Evolutionary conservation across 2,888 invertebrate genomes (phyloP).

Genomic region (Proisotoma minuta): DNA sequence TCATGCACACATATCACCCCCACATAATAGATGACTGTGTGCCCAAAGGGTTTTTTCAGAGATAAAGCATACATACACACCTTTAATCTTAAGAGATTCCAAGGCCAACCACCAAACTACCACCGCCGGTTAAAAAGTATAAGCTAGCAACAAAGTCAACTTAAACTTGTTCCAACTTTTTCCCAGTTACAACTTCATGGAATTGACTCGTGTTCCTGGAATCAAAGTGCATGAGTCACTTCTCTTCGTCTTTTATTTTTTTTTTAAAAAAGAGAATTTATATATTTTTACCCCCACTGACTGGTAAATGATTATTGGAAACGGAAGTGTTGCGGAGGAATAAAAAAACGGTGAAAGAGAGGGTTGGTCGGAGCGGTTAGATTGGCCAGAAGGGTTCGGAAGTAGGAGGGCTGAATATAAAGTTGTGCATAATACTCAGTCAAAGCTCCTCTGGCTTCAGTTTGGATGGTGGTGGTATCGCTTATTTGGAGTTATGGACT

Average conservation of each 20-base stretch:
- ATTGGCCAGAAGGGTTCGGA: slow-evolving; percentile 8
- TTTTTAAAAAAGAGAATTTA: too few relatives aligned
- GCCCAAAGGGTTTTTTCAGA: slow-evolving; percentile 16
- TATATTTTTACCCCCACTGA: too few relatives aligned
- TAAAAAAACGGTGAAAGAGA: slow-evolving; percentile 6
- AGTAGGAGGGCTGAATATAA: slow-evolving; percentile 10
- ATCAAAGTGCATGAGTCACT: too few relatives aligned
- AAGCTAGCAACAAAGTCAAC: background rate
- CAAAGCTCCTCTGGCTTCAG: background rate
- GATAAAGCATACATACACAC: slow-evolving; percentile 11
- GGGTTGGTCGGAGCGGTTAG: background rate
- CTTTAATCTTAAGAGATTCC: slow-evolving; percentile 10
- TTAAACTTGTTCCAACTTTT: background rate
- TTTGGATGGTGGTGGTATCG: background rate
- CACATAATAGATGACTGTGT: slow-evolving; percentile 9
- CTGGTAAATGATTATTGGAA: slow-evolving; percentile 5
- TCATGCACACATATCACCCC: slow-evolving; percentile 8
- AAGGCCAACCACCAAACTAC: slow-evolving; percentile 9
- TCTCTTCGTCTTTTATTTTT: too few relatives aligned
- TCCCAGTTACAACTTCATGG: too few relatives aligned
- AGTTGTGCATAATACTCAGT: background rate
- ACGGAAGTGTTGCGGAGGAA: slow-evolving; percentile 16
- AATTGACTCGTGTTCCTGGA: too few relatives aligned
- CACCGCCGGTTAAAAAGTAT: background rate
- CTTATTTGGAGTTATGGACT: background rate